phyloP scores from a whole-genome alignment of 1,140 invertebrate genomes.

The Camponotus vicinus region DNA sequence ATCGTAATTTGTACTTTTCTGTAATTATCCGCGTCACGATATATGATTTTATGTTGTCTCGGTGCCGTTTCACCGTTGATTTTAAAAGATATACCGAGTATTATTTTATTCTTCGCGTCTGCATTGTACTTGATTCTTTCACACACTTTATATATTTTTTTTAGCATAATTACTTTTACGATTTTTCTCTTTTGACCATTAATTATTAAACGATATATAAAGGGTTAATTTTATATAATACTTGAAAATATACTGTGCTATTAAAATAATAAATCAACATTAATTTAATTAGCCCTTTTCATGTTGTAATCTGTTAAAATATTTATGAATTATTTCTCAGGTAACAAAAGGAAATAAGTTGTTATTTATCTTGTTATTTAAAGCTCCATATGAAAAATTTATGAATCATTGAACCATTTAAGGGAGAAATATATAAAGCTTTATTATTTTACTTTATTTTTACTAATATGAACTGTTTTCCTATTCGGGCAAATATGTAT shows the following conservation, averaged over 20 bases:
- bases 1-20: slow-evolving; percentile 28
- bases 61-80: slow-evolving; percentile 15
- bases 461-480: not conserved
- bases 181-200: not conserved
- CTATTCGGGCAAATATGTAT: not conserved
- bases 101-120: not conserved
- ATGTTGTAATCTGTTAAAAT: not conserved
- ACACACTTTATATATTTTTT: not conserved
- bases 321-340: not conserved
- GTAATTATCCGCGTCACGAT: slow-evolving; percentile 4
- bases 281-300: not conserved
- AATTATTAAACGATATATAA: not conserved
- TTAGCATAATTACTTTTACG: not conserved
- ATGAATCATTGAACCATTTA: no score
- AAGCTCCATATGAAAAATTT: no score
- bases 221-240: not conserved
- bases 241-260: not conserved
- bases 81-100: not conserved
- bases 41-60: slow-evolving; percentile 27
- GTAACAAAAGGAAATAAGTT: slow-evolving; percentile 6
- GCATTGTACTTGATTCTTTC: not conserved
- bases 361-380: no score
- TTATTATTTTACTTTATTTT: not conserved
- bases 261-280: not conserved
- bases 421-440: not conserved